Base-by-base conservation (phyloP, 2,888 invertebrate genomes). In the Drosophila affinis region DNA sequence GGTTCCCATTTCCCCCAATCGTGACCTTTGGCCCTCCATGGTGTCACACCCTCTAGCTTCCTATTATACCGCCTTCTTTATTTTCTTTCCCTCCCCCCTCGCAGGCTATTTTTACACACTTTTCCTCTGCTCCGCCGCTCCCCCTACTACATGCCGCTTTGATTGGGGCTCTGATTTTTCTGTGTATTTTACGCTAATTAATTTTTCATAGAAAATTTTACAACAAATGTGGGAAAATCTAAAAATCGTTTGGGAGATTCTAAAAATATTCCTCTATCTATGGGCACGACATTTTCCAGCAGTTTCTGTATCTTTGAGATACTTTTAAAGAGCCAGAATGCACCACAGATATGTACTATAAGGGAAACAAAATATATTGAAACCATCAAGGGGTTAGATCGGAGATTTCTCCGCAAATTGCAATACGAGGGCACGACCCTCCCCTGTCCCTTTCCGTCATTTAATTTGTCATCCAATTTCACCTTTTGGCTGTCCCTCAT, bases 111-210 rank as follows among this genome's bases (percentile, higher is more conserved):
- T 49, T 67, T 69, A 56, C n/a, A 34, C 48, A 48, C 24, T 24
- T 53, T 63, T 65, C 47, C 29, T 7, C 29, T 6, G 7, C 27
- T 7, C 27, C 27, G 1, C 24, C 24, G 3, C 24, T 24, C 3
- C 24, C 0, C 1, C 24, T 4, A 24, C 27, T 7, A 7, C 7
- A 27, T 27, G 27, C 2, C 7, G 27, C 27, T 7, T 2, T 29
- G 29, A 29, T 29, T 29, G 29, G 29, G 29, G 29, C 29, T 45
- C 64, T 57, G 55, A 57, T 54, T 48, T 75, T 21, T 69, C 39
- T 72, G 79, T 83, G 77, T 78, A 56, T 77, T 86, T 78, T 74
- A 79, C 83, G 84, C 75, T 81, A 88, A 85, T 85, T 85, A 87
- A 83, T 87, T 88, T 83, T 73, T 61, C 51, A 72, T 60, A 51